A percentile compares a stretch with the other conserved stretches of the same genome.
These are phyloP conservation scores for Drosophila triauraria DNA, from an alignment of 1,140 invertebrate genomes.

Conservation along the genomic window DNA sequence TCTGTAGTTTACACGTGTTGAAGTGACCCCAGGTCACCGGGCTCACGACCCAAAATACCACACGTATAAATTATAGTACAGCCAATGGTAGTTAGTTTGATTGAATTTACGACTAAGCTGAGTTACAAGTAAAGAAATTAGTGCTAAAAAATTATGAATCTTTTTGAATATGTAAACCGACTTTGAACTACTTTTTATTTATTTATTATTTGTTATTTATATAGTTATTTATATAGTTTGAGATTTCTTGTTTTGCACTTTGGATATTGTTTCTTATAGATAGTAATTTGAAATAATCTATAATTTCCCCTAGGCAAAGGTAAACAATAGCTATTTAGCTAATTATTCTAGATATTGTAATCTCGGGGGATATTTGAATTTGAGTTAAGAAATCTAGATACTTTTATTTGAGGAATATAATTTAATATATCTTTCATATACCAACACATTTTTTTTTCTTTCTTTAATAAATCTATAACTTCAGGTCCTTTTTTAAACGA, in stretches of 20 bases:
- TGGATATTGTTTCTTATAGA: too few species aligned
- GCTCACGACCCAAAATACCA: constrained; percentile 12
- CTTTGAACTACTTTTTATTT: too few species aligned
- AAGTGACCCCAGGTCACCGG: constrained; percentile 37
- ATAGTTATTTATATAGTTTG: background rate
- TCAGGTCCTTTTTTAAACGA: background rate
- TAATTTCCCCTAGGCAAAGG: too few species aligned
- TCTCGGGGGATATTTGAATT: too few species aligned
- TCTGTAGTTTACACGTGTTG: constrained; percentile 33
- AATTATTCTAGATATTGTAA: too few species aligned
- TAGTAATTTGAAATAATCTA: too few species aligned
- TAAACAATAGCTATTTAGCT: too few species aligned
- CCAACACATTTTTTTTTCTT: too few species aligned
- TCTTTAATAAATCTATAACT: background rate
- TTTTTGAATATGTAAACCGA: background rate
- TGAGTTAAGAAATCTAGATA: too few species aligned
- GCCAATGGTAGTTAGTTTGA: background rate
- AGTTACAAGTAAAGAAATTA: background rate
- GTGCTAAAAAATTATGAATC: background rate
- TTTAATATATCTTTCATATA: too few species aligned
- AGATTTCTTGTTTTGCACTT: background rate
- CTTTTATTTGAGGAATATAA: too few species aligned
- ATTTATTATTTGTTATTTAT: too few species aligned
- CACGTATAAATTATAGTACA: background rate
- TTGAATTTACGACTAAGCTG: constrained; percentile 1